phyloP scores from a whole-genome alignment of 1,140 invertebrate genomes.

The Aphis craccivora region DNA sequence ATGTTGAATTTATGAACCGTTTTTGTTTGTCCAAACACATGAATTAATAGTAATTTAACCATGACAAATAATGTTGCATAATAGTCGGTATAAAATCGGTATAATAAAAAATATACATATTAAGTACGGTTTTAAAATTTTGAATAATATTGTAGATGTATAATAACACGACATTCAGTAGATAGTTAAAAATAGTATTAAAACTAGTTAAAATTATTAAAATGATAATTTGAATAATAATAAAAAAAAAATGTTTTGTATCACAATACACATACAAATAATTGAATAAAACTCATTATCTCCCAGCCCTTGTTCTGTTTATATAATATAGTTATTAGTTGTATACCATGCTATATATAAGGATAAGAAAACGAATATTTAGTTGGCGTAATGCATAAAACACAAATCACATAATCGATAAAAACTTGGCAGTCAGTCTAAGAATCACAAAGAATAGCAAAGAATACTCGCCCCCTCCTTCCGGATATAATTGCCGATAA shows the following conservation, averaged over 20 bases:
- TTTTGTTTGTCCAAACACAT: too few species aligned
- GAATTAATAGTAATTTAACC: too few species aligned
- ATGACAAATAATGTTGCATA: too few species aligned
- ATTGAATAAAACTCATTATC: not conserved
- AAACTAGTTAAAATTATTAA: not conserved
- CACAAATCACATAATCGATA: conserved; percentile 15
- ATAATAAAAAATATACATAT: too few species aligned
- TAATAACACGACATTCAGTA: too few species aligned
- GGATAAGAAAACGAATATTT: not conserved
- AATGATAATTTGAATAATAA: not conserved
- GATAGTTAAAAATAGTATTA: too few species aligned
- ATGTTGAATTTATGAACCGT: too few species aligned
- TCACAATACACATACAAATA: not conserved
- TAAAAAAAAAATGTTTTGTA: not conserved
- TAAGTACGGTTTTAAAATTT: too few species aligned
- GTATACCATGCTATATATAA: not conserved
- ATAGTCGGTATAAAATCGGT: too few species aligned
- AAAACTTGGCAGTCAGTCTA: not conserved
- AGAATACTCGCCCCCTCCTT: not conserved
- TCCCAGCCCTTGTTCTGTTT: not conserved
- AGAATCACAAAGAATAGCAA: not conserved
- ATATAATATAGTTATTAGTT: not conserved
- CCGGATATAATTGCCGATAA: not conserved
- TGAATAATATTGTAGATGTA: too few species aligned
- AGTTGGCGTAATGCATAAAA: not conserved